Conservation (phyloP, 2,113 vertebrate genomes). For the Synodontis membranacea region DNA sequence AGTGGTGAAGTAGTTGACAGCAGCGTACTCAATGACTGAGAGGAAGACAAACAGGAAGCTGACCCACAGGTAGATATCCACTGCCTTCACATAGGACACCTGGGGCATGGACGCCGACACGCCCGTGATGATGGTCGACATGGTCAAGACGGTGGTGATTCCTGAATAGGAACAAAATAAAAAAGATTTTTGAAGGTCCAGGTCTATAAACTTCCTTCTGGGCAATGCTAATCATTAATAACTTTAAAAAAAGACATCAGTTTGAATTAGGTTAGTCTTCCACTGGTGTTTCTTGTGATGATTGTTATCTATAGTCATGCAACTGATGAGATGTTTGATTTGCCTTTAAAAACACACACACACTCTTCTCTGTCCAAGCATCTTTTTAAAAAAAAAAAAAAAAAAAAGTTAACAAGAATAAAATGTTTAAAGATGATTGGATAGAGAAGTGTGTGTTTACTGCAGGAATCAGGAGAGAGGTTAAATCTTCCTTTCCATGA, state of each 20-base stretch:
- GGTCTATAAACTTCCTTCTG: background rate
- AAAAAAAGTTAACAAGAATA: too few relatives aligned
- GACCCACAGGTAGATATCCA: conserved; percentile 90
- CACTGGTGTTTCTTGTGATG: background rate
- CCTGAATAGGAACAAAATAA: conserved; percentile 68
- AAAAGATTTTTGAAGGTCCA: background rate
- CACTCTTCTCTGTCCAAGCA: too few relatives aligned
- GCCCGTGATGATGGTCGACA: conserved; percentile 90
- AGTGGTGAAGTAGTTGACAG: conserved; percentile 90
- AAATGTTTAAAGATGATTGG: too few relatives aligned
- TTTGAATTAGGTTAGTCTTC: background rate
- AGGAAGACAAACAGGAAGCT: conserved; percentile 93
- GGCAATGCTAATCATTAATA: too few relatives aligned
- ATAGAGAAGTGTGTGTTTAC: too few relatives aligned
- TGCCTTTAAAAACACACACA: too few relatives aligned
- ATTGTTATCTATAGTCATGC: background rate
- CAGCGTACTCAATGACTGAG: conserved; percentile 87
- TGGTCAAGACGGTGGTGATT: conserved; percentile 88
- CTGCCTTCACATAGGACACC: conserved; percentile 91
- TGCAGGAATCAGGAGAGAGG: too few relatives aligned
- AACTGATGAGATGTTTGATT: too few relatives aligned
- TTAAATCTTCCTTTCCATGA: background rate
- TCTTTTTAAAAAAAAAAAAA: too few relatives aligned
- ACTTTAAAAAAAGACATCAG: background rate
- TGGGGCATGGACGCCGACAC: conserved; percentile 89